Percentiles rank a stretch among this genome's conserved stretches.
Conservation (phyloP, 64 coral and sea anemone genomes). For the Pachyseris speciosa region DNA sequence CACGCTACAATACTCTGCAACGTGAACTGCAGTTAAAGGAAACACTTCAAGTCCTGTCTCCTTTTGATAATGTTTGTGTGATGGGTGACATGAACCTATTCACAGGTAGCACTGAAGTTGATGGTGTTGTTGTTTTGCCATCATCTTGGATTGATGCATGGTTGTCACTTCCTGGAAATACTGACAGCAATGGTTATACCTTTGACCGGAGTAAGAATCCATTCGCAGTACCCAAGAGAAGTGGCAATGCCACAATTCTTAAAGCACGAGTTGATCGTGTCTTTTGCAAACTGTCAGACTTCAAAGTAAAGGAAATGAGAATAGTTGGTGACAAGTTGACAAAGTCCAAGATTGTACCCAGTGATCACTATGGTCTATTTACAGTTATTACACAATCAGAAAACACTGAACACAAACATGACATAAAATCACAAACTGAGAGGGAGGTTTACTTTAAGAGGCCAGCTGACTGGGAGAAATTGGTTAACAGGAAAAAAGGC, state of each 20-base stretch:
- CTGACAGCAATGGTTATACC: slow-evolving; percentile 75
- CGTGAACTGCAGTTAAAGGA: slow-evolving; percentile 64
- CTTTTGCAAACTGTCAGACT: slow-evolving; percentile 78
- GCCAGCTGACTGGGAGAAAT: slow-evolving; percentile 26
- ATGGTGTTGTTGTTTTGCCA: slow-evolving; percentile 73
- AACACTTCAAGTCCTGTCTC: slow-evolving; percentile 65
- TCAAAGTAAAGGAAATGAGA: slow-evolving; percentile 54
- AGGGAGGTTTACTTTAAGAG: slow-evolving; percentile 54
- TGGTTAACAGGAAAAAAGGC: not conserved
- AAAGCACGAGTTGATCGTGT: slow-evolving; percentile 84
- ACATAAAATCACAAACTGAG: not conserved
- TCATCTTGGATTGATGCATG: slow-evolving; percentile 72
- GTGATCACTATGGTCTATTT: slow-evolving; percentile 84
- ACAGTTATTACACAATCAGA: slow-evolving; percentile 13
- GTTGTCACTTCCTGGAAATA: slow-evolving; percentile 47
- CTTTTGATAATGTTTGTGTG: slow-evolving; percentile 70
- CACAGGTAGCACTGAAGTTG: slow-evolving; percentile 71
- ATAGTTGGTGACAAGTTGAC: slow-evolving; percentile 43
- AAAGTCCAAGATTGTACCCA: too few species aligned
- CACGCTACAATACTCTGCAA: slow-evolving; percentile 19
- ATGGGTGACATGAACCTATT: slow-evolving; percentile 91
- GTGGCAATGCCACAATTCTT: not conserved
- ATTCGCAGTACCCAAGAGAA: slow-evolving; percentile 41
- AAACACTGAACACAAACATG: not conserved
- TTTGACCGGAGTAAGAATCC: slow-evolving; percentile 53